Evolutionary conservation across 2,888 invertebrate genomes (phyloP).

Genomic region (Tetheella fluctuosa): DNA sequence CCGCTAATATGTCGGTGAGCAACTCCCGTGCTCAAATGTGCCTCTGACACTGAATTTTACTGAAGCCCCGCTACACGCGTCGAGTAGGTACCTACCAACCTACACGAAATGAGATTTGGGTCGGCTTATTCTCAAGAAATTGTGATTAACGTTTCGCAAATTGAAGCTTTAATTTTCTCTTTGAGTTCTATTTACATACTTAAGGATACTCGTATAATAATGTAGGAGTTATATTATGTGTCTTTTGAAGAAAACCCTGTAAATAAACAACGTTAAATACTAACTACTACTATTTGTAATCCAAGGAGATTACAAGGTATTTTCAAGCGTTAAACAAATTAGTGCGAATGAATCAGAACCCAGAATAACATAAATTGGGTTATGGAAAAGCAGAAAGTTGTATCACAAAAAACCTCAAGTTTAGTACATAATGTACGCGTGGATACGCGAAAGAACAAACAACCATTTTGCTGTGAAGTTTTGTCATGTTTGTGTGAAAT

Average conservation of each 20-base stretch:
- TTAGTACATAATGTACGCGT: not conserved
- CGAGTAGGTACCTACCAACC: too few relatives aligned
- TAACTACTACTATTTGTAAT: not conserved
- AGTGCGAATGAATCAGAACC: too few relatives aligned
- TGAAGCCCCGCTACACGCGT: conserved; percentile 29
- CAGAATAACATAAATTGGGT: too few relatives aligned
- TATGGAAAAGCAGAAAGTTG: not conserved
- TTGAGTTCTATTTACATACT: not conserved
- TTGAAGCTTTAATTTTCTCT: conserved; percentile 7
- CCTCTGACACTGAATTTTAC: conserved; percentile 53
- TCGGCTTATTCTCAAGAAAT: conserved; percentile 30
- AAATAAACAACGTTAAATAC: not conserved
- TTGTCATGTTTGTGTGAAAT: conserved; percentile 23
- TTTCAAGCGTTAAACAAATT: too few relatives aligned
- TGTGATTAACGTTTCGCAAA: conserved; percentile 19
- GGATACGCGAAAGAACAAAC: conserved; percentile 8
- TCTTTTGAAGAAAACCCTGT: not conserved
- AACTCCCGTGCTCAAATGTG: conserved; percentile 49
- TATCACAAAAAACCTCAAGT: not conserved
- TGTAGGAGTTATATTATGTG: not conserved
- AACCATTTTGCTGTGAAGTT: conserved; percentile 32
- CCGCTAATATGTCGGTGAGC: conserved; percentile 77
- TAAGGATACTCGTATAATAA: conserved; percentile 6
- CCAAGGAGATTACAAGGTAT: not conserved
- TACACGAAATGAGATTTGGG: conserved; percentile 36